Evolutionary conservation across 2,797 vertebrate genomes (phyloP).

Genomic region (Carcharodon carcharias): DNA sequence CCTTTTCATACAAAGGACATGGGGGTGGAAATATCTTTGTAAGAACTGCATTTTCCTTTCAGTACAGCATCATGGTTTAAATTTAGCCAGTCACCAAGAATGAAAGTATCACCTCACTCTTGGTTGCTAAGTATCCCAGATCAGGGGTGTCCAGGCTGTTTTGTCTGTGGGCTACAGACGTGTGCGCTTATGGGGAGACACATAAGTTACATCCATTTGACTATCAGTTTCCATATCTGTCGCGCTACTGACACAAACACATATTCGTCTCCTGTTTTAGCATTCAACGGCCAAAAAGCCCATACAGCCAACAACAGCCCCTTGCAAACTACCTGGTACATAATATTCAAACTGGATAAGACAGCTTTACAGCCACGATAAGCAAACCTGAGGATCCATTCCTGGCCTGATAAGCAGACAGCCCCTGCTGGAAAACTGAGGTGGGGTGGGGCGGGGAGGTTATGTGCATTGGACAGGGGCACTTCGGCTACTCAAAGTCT

Average conservation of each 20-base stretch:
- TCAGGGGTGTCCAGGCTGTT: background rate
- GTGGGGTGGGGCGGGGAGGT: no score
- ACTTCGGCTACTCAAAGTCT: background rate
- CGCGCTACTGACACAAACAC: background rate
- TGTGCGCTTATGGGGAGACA: no score
- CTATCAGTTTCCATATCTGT: background rate
- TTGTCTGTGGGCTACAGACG: no score
- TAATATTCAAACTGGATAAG: background rate
- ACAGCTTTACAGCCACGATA: background rate
- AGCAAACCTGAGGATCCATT: no score
- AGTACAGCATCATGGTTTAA: background rate
- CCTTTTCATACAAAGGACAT: background rate
- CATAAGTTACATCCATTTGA: background rate
- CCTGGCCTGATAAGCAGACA: background rate
- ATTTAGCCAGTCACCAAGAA: background rate
- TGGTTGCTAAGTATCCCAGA: background rate
- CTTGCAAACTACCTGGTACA: background rate
- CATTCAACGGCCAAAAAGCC: background rate
- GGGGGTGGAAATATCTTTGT: background rate
- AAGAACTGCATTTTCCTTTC: background rate
- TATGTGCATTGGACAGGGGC: no score
- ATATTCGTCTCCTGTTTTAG: background rate
- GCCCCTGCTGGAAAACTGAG: background rate
- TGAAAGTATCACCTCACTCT: background rate
- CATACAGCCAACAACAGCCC: background rate